Evolutionary conservation across 2,797 vertebrate genomes (phyloP).

Genomic region (Argentina silus): DNA sequence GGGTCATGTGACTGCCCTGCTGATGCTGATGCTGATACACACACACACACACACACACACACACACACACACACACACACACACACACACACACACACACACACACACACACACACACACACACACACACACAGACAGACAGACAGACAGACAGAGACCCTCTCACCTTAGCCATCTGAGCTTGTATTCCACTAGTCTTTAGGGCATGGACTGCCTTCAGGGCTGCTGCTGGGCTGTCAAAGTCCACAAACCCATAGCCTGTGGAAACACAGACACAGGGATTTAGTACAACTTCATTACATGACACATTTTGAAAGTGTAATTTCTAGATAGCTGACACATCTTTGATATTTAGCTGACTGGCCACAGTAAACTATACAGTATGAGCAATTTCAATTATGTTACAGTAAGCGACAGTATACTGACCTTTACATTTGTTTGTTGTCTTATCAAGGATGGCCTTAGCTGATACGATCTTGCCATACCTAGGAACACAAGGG

Average conservation of each 20-base stretch:
- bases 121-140: not conserved
- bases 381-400: not conserved
- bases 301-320: not conserved
- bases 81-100: not conserved
- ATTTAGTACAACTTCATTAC: not conserved
- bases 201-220: slow-evolving; percentile 97
- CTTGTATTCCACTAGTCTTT: slow-evolving; percentile 96
- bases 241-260: slow-evolving; percentile 99
- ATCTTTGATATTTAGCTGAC: slow-evolving; percentile 4
- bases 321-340: not conserved
- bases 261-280: slow-evolving; percentile 50
- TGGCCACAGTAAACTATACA: not conserved
- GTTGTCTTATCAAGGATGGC: slow-evolving; percentile 99
- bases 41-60: not conserved
- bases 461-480: slow-evolving; percentile 98
- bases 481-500: slow-evolving; percentile 82
- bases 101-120: slow-evolving; percentile 12
- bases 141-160: slow-evolving; percentile 7
- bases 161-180: slow-evolving; percentile 99
- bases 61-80: slow-evolving; percentile 4
- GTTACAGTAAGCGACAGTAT: not conserved
- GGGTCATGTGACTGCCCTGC: slow-evolving; percentile 76
- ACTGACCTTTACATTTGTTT: slow-evolving; percentile 99
- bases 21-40: slow-evolving; percentile 21
- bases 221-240: slow-evolving; percentile 95